Conservation (phyloP, 2,113 vertebrate genomes). For the Pseudois nayaur region DNA sequence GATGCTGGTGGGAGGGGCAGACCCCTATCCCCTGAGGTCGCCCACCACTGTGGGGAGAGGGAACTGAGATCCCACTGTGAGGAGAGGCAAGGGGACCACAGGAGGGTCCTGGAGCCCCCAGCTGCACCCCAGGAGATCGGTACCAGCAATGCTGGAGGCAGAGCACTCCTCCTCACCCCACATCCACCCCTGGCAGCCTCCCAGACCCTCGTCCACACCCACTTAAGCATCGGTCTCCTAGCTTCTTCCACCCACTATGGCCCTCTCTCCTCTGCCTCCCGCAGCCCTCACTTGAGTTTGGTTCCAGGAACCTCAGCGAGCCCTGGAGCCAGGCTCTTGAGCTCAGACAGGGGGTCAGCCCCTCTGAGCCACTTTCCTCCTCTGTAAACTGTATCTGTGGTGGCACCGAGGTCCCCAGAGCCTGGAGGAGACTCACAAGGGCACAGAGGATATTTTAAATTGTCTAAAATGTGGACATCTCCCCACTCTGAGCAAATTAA, state of each 20-base stretch:
- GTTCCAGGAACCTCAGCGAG: background rate
- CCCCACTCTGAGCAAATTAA: background rate
- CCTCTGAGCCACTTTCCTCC: background rate
- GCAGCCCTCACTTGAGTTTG: background rate
- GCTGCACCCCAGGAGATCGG: background rate
- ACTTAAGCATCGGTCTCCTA: rapidly evolving
- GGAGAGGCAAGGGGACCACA: background rate
- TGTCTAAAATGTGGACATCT: background rate
- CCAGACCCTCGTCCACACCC: background rate
- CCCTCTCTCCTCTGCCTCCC: background rate
- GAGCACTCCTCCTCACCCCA: background rate
- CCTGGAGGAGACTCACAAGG: background rate
- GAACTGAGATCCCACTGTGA: background rate
- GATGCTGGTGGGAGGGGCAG: background rate
- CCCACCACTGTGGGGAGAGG: background rate
- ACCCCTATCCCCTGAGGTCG: rapidly evolving
- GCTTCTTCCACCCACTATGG: background rate
- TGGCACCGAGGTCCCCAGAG: no score
- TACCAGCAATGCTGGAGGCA: background rate
- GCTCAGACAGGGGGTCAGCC: background rate
- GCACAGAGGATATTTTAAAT: background rate
- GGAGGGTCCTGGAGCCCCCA: background rate
- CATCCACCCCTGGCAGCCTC: no score
- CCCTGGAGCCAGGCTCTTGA: background rate
- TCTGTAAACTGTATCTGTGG: background rate